Evolutionary conservation across 2,888 invertebrate genomes (phyloP).

Genomic region (Hyles lineata): DNA sequence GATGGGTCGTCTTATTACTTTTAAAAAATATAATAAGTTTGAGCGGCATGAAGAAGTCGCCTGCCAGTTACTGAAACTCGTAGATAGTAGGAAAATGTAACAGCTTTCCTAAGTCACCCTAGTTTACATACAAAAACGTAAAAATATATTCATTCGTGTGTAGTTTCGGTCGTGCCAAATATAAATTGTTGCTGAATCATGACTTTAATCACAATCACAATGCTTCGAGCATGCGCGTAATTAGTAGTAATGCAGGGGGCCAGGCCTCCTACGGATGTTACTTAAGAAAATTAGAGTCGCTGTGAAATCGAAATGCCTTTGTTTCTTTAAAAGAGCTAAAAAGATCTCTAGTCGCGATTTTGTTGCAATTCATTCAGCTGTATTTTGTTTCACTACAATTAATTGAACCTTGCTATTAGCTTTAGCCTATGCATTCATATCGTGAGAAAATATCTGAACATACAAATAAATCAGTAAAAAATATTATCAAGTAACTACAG

Average conservation of each 20-base stretch:
- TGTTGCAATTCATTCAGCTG: not conserved
- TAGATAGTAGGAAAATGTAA: not conserved
- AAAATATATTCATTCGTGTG: slow-evolving; percentile 2
- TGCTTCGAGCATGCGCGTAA: slow-evolving; percentile 10
- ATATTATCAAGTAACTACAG: not conserved
- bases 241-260: slow-evolving; percentile 4
- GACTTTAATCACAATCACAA: slow-evolving; percentile 21
- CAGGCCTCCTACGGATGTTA: not conserved
- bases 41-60: no score
- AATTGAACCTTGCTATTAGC: not conserved
- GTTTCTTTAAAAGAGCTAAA: not conserved
- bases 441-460: no score
- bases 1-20: no score
- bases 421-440: no score
- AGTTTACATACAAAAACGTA: not conserved
- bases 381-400: not conserved
- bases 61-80: not conserved
- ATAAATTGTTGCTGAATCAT: slow-evolving; percentile 26
- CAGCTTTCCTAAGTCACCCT: not conserved
- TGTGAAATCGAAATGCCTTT: not conserved
- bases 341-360: not conserved
- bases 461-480: not conserved
- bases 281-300: not conserved
- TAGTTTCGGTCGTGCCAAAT: slow-evolving; percentile 14
- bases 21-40: no score